Conservation (phyloP, 2,888 invertebrate genomes). For the Allophyes oxyacanthae region DNA sequence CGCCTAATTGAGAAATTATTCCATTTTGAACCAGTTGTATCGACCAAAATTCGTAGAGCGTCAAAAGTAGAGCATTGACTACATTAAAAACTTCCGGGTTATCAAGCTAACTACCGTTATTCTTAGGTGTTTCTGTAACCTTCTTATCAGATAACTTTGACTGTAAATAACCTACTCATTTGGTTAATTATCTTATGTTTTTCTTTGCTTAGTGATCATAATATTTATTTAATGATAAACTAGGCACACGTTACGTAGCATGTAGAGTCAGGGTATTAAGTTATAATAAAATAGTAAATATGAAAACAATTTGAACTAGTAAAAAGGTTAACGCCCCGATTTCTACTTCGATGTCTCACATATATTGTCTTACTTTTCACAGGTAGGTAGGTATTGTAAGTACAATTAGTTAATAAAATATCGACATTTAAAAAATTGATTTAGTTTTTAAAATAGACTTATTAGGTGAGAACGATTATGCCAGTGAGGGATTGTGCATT, state of each 20-base stretch:
- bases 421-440: no score
- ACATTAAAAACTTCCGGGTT: background rate
- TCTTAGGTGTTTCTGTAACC: conserved; percentile 2
- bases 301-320: no score
- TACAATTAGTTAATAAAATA: no score
- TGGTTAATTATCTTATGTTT: background rate
- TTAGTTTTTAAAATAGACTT: no score
- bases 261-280: background rate
- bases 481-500: no score
- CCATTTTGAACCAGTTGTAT: background rate
- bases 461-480: no score
- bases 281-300: no score
- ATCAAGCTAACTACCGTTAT: background rate
- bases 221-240: conserved; percentile 1
- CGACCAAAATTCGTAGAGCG: background rate
- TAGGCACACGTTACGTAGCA: background rate
- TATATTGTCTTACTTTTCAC: no score
- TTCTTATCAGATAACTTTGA: conserved; percentile 14
- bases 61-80: background rate
- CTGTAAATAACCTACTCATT: conserved; percentile 6
- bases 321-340: no score
- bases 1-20: no score
- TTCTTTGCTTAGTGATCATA: background rate
- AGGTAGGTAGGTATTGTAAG: no score
- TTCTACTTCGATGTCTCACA: no score